Percentiles rank a stretch among this genome's conserved stretches.
Evolutionary conservation across 2,113 vertebrate genomes (phyloP).

Genomic region (Pituophis catenifer): DNA sequence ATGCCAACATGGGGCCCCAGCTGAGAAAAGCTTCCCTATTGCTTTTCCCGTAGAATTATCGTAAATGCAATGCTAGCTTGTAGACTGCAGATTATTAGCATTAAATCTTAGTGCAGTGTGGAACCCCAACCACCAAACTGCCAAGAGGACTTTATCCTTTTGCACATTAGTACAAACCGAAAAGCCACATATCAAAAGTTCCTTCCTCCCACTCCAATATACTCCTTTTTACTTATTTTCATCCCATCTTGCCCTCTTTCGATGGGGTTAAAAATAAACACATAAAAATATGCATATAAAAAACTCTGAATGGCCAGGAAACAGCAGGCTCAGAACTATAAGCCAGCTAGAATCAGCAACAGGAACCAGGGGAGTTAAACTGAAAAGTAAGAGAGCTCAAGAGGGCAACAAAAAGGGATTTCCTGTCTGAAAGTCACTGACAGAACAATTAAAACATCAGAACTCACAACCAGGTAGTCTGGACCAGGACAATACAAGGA

Average conservation of each 20-base stretch:
- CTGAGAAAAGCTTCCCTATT: not conserved
- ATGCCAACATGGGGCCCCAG: not conserved
- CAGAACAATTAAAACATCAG: not conserved
- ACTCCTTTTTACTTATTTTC: not conserved
- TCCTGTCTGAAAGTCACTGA: slow-evolving; percentile 38
- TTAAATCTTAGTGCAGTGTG: not conserved
- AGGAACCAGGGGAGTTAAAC: slow-evolving; percentile 51
- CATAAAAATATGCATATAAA: not conserved
- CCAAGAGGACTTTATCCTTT: not conserved
- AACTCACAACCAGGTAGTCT: not conserved
- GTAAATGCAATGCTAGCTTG: not conserved
- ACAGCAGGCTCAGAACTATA: slow-evolving; percentile 47
- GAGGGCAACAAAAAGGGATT: slow-evolving; percentile 46
- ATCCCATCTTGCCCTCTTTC: not conserved
- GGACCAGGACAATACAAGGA: not conserved
- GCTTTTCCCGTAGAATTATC: not conserved
- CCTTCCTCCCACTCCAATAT: not conserved
- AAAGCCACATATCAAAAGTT: not conserved
- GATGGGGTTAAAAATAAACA: slow-evolving; percentile 8
- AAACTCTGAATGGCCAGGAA: slow-evolving; percentile 50
- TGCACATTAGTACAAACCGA: not conserved
- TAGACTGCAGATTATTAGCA: not conserved
- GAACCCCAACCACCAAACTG: not conserved
- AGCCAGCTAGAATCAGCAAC: not conserved
- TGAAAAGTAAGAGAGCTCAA: slow-evolving; percentile 20